Evolutionary conservation across 2,888 invertebrate species (phyloP), one percentile per base, ranked within the genome.

Genomic region (Aproaerema taeniolella): DNA sequence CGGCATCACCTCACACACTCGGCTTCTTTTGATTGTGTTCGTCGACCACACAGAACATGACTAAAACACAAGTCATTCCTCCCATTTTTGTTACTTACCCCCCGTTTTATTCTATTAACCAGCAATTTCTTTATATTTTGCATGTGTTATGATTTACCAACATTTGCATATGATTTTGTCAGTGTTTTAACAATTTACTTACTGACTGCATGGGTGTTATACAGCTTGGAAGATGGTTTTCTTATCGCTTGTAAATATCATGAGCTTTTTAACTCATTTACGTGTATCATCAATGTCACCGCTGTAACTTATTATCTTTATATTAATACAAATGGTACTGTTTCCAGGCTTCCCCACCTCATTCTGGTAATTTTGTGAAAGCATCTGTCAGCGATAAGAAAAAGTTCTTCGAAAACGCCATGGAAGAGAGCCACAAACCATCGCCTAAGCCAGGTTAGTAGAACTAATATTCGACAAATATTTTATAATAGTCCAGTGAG

Each of bases 331-430:
- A 30, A 20, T 17, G 6, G 30, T n/a, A 12, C 12, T 45, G 37
- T 44, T 64, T 73, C 41, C 76, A 87, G 87, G 85, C 89, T 71
- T 88, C 91, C 58, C 90, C 91, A 60, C 92, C 93, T 62, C 90
- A 92, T 62, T 91, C 91, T 69, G 91, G 90, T 63, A 90, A 90
- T 78, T 89, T 91, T 67, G 91, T 91, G 67, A 95, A 95, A 88
- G 92, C 96, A 73, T 92, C 93, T 46, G 96, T 98, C 67, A 95
- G 95, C 76, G 95, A 96, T 83, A 95, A 95, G 87, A 96, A 96
- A 82, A 94, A 93, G 70, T 95, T 97, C 85, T 98, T 98, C 78
- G 98, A 98, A 87, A 93, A 94, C 70, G 97, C 97, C 47, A 96
- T 98, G 92, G 95, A 96, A 83, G 95, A 96, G 75, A 94, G 94